Base-by-base conservation (phyloP, 2,797 vertebrate species). In the Leptodactylus fallax region DNA sequence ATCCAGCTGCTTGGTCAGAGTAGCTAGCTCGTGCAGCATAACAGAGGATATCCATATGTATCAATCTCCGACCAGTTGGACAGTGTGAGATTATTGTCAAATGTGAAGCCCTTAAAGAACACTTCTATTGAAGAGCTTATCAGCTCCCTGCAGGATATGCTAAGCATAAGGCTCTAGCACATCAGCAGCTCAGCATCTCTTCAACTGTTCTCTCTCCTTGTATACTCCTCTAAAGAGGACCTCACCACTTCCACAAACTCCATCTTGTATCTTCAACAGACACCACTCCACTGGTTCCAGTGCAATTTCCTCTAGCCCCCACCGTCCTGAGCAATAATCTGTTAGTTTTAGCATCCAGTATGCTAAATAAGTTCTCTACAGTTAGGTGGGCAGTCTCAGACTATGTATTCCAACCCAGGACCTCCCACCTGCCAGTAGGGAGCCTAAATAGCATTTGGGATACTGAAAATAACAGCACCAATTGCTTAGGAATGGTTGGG, bases 51-150 rank as follows among this genome's bases (percentile, higher is more conserved):
- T 72, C 69, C 27, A 45, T 72, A 27, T 47, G 27, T 72, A 72
- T 25, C 36, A 72, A 72, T 72, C 27, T 72, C 36, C 69, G 45
- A 72, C 16, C 69, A 72, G 19, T 72, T 72, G 27, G 69, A 16
- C 7, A 72, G 69, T 47, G 69, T 17, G 69, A 72, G 67, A 71
- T 67, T 19, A 69, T 72, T 72, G 69, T 47, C 69, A 72, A 72
- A 47, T 71, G 27, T 71, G 67, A 71, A 71, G 67, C 17, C 8
- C 27, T 67, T 27, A 27, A 23, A 67, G 23, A 67, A 25, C 10
- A 6, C 11, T 14, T 16, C 14, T 69, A 16, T 69, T 36, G 27
- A 25, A 72, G 16, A 47, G 8, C 36, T 19, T 47, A 16, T 19
- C 17, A 72, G 69, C 36, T 8, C 36, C 17, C 17, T 10, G 19